phyloP scores from a whole-genome alignment of 1,140 invertebrate genomes.

The Cryptotermes secundus region DNA sequence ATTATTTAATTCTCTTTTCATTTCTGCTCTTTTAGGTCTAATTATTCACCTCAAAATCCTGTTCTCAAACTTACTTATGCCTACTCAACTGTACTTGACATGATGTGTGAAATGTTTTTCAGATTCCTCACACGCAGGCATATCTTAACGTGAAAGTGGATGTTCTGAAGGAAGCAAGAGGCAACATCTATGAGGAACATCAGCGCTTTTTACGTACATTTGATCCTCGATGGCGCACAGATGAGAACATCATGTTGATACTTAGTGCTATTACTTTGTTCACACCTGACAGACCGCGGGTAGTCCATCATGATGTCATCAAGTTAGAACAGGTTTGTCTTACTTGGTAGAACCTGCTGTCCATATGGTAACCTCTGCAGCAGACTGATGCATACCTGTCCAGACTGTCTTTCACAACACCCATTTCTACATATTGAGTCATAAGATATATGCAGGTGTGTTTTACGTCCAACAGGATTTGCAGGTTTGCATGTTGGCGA shows the following conservation, averaged over 20 bases:
- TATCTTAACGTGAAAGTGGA: slow-evolving; percentile 76
- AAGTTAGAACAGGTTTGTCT: slow-evolving; percentile 75
- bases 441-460: too few species aligned
- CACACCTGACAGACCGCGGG: slow-evolving; percentile 74
- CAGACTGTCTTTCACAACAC: too few species aligned
- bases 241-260: slow-evolving; percentile 87
- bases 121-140: slow-evolving; percentile 74
- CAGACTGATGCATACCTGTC: too few species aligned
- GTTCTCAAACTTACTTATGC: too few species aligned
- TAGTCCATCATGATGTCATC: slow-evolving; percentile 82
- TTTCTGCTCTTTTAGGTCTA: too few species aligned
- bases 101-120: slow-evolving; percentile 29
- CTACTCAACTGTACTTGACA: too few species aligned
- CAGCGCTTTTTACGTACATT: slow-evolving; percentile 79
- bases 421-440: too few species aligned
- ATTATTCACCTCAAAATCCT: too few species aligned
- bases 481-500: too few species aligned
- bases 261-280: slow-evolving; percentile 88
- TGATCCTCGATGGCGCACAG: slow-evolving; percentile 72
- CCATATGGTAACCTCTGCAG: too few species aligned
- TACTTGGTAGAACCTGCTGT: background rate
- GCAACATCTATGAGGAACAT: slow-evolving; percentile 83
- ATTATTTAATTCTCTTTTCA: too few species aligned
- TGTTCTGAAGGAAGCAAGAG: slow-evolving; percentile 81
- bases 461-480: too few species aligned